These are phyloP conservation scores for Entomobrya multifasciata DNA, from an alignment of 2,888 invertebrate species.

Conservation along the genomic window DNA sequence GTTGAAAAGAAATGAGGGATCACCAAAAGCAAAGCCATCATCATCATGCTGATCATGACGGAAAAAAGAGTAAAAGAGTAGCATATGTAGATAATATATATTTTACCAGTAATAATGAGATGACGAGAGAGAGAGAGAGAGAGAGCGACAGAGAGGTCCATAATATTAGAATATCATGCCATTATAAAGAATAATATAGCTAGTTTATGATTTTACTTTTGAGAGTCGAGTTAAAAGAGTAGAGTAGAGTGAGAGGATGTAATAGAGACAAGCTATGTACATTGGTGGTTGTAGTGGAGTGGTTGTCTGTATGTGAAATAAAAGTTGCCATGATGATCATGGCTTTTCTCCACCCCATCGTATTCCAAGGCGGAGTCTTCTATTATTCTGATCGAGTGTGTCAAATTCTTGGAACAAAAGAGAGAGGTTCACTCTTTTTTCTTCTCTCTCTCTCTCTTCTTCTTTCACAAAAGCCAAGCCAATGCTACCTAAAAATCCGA, in stretches of 20 bases:
- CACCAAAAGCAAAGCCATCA: too few relatives aligned
- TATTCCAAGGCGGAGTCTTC: slow-evolving; percentile 79
- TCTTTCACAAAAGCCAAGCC: slow-evolving; percentile 71
- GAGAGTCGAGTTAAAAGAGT: slow-evolving; percentile 51
- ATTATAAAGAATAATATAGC: slow-evolving; percentile 20
- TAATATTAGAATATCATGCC: too few relatives aligned
- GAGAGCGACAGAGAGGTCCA: slow-evolving; percentile 68
- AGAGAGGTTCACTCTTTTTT: neutral
- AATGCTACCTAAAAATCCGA: slow-evolving; percentile 72
- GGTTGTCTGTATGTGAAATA: slow-evolving; percentile 73
- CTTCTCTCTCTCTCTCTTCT: slow-evolving; percentile 43
- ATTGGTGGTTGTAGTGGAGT: slow-evolving; percentile 3
- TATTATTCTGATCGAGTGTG: slow-evolving; percentile 80
- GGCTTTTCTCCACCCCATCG: slow-evolving; percentile 79
- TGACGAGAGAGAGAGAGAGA: slow-evolving; percentile 66
- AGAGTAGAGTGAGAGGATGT: too few relatives aligned
- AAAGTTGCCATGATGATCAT: slow-evolving; percentile 76
- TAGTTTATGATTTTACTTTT: too few relatives aligned
- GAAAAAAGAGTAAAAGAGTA: neutral
- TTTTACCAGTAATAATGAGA: slow-evolving; percentile 74
- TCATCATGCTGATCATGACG: too few relatives aligned
- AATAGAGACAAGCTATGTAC: too few relatives aligned
- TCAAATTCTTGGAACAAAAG: slow-evolving; percentile 80
- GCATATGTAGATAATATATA: slow-evolving; percentile 74
- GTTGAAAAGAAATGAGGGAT: slow-evolving; percentile 77